Base-by-base conservation (phyloP, 2,113 vertebrate genomes). In the Naja naja region DNA sequence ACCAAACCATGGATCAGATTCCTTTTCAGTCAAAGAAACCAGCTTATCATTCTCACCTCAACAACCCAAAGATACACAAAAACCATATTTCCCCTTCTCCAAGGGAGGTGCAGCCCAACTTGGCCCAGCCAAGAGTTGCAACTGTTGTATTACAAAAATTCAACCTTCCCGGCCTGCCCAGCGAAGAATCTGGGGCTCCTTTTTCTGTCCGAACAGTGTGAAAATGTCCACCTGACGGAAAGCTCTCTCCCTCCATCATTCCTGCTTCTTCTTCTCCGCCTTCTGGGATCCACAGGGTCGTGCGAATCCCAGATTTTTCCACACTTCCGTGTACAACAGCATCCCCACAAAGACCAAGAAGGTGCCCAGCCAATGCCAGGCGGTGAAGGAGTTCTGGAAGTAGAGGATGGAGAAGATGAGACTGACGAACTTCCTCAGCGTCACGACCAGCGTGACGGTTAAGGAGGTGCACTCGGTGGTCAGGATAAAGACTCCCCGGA, bases 381-480 rank as follows among this genome's bases (percentile, higher is more conserved):
- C 9, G 0, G 99, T 99, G 97, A 99, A 99, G 39, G 99, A 98
- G 96, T 99, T 99, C 91, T 69, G 98, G 96, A 99, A 99, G 96
- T 99, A 99, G 85, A 99, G 88, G 97, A 99, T 99, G 97, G 99
- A 99, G 94, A 99, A 97, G 96, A 99, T 99, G 97, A 99, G 99
- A 97, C 99, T 99, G 96, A 99, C 94, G 8, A 99, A 99, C 95
- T 99, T 99, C 55, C 99, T 98, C 0, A 99, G 98, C 0, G 99
- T 99, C 96, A 99, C 99, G 45, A 99, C 98, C 85, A 99, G 97
- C 0, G 99, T 99, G 95, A 99, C 99, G 0, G 99, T 99, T 54
- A 99, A 98, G 3, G 99, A 99, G 4, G 99, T 94, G 69, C 99
- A 99, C 95, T 99, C 99, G 0, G 99, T 99, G 52, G 99, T 99